Evolutionary conservation across 2,888 invertebrate species (phyloP).

Genomic region (Polydrusus tereticollis): DNA sequence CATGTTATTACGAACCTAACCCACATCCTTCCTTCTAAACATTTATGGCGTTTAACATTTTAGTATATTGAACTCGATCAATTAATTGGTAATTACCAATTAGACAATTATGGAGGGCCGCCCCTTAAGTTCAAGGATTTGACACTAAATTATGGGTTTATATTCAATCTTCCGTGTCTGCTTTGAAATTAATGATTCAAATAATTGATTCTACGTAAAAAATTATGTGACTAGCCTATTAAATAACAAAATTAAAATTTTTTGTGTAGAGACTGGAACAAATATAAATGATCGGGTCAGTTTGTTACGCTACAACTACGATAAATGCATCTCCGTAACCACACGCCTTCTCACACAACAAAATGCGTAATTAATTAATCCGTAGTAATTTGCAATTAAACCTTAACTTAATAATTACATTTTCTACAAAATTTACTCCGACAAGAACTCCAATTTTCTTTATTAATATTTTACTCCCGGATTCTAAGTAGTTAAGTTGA

Average conservation of each 20-base stretch:
- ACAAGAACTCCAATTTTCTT: too few relatives aligned
- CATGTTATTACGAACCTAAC: constrained; percentile 28
- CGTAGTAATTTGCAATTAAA: too few relatives aligned
- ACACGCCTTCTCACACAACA: too few relatives aligned
- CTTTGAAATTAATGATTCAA: constrained; percentile 26
- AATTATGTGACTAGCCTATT: constrained; percentile 11
- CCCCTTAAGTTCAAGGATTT: constrained; percentile 35
- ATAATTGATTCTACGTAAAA: constrained; percentile 33
- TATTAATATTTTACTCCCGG: too few relatives aligned
- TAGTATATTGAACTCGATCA: constrained; percentile 19
- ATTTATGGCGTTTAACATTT: constrained; percentile 8
- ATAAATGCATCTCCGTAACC: too few relatives aligned
- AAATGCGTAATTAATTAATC: too few relatives aligned
- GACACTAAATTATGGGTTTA: constrained; percentile 33
- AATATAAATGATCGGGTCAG: neutral
- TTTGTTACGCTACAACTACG: too few relatives aligned
- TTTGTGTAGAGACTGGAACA: neutral
- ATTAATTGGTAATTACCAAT: constrained; percentile 33
- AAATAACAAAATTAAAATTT: constrained; percentile 4
- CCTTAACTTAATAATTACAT: too few relatives aligned
- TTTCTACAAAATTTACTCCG: too few relatives aligned
- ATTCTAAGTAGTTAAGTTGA: too few relatives aligned
- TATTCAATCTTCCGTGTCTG: constrained; percentile 31
- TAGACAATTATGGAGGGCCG: constrained; percentile 19
- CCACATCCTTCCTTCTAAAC: constrained; percentile 19